Conservation (phyloP, 1,140 invertebrate species). For the Venustaconcha ellipsiformis region DNA sequence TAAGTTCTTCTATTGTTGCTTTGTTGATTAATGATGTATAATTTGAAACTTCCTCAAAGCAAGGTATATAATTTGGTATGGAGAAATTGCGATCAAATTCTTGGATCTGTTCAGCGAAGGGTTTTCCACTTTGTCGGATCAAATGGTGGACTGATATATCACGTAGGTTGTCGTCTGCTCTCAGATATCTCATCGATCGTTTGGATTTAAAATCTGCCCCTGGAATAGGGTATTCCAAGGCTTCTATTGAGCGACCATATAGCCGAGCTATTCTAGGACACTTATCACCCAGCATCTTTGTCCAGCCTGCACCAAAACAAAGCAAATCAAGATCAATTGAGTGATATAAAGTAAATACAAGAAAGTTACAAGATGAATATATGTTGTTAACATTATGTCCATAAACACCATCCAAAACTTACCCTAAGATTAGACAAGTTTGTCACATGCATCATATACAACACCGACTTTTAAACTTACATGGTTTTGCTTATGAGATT, state of each 20-base stretch:
- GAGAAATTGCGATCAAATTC: conserved; percentile 4
- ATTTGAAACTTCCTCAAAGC: conserved; percentile 3
- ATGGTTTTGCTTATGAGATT: too few relatives aligned
- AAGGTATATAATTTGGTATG: too few relatives aligned
- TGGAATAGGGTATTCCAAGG: conserved; percentile 34
- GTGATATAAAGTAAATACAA: too few relatives aligned
- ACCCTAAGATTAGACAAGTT: too few relatives aligned
- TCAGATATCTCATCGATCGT: conserved; percentile 4
- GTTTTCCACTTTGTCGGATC: conserved; percentile 26
- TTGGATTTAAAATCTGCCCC: not conserved
- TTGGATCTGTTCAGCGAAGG: conserved; percentile 7
- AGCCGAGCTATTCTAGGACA: conserved; percentile 34
- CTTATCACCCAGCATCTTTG: conserved; percentile 12
- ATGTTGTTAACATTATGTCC: too few relatives aligned
- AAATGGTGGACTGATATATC: conserved; percentile 29
- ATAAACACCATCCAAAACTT: too few relatives aligned
- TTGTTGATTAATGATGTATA: conserved; percentile 16
- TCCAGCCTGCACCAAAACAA: not conserved
- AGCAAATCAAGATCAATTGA: too few relatives aligned
- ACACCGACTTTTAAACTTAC: too few relatives aligned
- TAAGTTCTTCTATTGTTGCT: conserved; percentile 23
- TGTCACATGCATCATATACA: too few relatives aligned
- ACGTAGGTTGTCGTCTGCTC: conserved; percentile 2
- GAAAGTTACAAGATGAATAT: too few relatives aligned
- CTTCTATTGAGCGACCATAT: conserved; percentile 23